Percentiles rank a stretch among this genome's conserved stretches.
Conservation (phyloP, 1,140 invertebrate species). For the Psilanteris sp. region DNA sequence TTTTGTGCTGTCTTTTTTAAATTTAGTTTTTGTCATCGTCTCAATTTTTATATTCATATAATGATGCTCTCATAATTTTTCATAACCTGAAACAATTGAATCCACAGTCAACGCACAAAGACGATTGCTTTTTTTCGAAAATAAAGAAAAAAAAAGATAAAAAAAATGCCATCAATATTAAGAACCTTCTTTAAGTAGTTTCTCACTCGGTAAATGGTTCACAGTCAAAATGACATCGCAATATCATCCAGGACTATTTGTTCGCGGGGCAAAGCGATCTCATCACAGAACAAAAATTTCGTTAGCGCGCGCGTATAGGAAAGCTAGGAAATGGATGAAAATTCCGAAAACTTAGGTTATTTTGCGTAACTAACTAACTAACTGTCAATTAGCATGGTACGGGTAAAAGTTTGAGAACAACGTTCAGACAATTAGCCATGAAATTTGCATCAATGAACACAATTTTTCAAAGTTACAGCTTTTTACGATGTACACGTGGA, state of each 20-base stretch:
- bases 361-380: conserved; percentile 39
- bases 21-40: not conserved
- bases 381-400: conserved; percentile 44
- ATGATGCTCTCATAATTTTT: conserved; percentile 8
- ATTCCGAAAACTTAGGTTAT: conserved; percentile 18
- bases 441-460: conserved; percentile 47
- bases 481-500: conserved; percentile 2
- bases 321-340: conserved; percentile 1
- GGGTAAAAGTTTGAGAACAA: conserved; percentile 33
- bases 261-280: not conserved
- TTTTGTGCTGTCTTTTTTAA: not conserved
- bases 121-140: conserved; percentile 3
- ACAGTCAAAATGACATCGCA: conserved; percentile 13
- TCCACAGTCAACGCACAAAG: not conserved
- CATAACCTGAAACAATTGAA: conserved; percentile 7
- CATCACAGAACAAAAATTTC: conserved; percentile 4
- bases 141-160: no score
- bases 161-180: conserved; percentile 19
- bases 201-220: not conserved
- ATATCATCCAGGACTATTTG: conserved; percentile 26
- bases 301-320: not conserved
- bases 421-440: conserved; percentile 22
- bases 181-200: conserved; percentile 12
- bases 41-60: not conserved
- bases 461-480: conserved; percentile 28